A percentile compares a stretch with the other conserved stretches of the same genome.
These are phyloP conservation scores for Pegea sp. DNA, from an alignment of 23 tunicate genomes.

Conservation along the genomic window DNA sequence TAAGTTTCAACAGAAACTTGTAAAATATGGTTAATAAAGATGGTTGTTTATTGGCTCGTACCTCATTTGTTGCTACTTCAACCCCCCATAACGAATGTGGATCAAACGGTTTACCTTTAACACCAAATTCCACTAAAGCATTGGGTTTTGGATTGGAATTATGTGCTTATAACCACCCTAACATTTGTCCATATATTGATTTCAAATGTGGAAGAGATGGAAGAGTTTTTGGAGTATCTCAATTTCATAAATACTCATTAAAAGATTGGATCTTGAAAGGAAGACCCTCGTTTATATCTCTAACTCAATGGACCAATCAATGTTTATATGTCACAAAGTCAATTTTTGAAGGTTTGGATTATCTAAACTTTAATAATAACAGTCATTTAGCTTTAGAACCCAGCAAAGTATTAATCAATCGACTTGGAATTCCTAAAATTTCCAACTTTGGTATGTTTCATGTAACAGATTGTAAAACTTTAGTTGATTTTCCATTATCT, in stretches of 20 bases:
- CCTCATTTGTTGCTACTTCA: constrained; percentile 57
- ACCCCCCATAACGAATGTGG: constrained; percentile 82
- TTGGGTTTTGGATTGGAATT: constrained; percentile 57
- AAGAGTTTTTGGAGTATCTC: constrained; percentile 62
- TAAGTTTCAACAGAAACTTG: too few relatives aligned
- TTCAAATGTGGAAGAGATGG: constrained; percentile 53
- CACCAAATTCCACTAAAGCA: constrained; percentile 65
- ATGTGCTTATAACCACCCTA: constrained; percentile 30
- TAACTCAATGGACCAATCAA: constrained; percentile 10
- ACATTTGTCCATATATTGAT: constrained; percentile 58
- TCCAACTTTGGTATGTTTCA: constrained; percentile 53
- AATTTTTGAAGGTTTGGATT: constrained; percentile 23
- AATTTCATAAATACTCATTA: constrained; percentile 18
- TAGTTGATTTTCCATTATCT: constrained; percentile 35
- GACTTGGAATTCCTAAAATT: constrained; percentile 19
- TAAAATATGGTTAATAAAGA: too few relatives aligned
- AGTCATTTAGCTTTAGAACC: constrained; percentile 46
- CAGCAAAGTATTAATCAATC: constrained; percentile 15
- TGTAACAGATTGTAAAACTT: constrained; percentile 51
- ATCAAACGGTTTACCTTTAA: constrained; percentile 69
- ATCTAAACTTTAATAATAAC: constrained; percentile 16
- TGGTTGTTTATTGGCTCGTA: constrained; percentile 18
- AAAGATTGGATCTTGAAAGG: constrained; percentile 4
- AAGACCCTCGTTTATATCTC: not conserved
- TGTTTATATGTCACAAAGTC: constrained; percentile 12